A percentile compares a stretch with the other conserved stretches of the same genome.
phyloP scores from a whole-genome alignment of 2,797 vertebrate genomes.

The Microctenopoma lineatum region DNA sequence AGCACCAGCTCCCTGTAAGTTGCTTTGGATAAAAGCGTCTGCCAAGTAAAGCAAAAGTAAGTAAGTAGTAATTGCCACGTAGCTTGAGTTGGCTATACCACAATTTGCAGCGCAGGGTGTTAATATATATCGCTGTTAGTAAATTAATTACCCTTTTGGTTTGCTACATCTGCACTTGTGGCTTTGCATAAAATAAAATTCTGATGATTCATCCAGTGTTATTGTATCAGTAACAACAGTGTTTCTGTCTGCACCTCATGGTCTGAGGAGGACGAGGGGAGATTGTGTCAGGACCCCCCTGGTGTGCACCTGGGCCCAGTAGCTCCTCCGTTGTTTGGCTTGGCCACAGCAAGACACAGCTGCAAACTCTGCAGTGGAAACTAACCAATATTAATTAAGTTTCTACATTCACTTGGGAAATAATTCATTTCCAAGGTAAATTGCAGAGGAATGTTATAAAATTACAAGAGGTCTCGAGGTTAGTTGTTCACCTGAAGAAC shows the following conservation, averaged over 20 bases:
- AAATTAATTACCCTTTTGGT: constrained; percentile 50
- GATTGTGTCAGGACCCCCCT: constrained; percentile 44
- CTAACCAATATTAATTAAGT: constrained; percentile 51
- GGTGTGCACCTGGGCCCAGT: constrained; percentile 60
- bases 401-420: constrained; percentile 58
- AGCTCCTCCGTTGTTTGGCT: constrained; percentile 72
- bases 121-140: constrained; percentile 46
- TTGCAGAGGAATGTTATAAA: constrained; percentile 46
- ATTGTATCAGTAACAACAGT: constrained; percentile 66
- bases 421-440: constrained; percentile 59
- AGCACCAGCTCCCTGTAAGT: too few relatives aligned
- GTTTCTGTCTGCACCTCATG: constrained; percentile 69
- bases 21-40: too few relatives aligned
- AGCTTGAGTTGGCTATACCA: constrained; percentile 59
- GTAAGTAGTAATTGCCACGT: constrained; percentile 18
- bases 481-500: constrained; percentile 41
- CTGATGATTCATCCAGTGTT: constrained; percentile 63
- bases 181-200: constrained; percentile 52
- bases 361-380: constrained; percentile 51
- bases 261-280: constrained; percentile 24
- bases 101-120: constrained; percentile 42
- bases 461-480: constrained; percentile 18
- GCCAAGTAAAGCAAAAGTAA: too few relatives aligned
- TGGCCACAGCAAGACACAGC: constrained; percentile 61
- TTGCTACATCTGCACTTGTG: constrained; percentile 35